Percentiles rank a stretch among this genome's conserved stretches.
Evolutionary conservation across 2,888 invertebrate species (phyloP).

Genomic region (Cheilosia soror): DNA sequence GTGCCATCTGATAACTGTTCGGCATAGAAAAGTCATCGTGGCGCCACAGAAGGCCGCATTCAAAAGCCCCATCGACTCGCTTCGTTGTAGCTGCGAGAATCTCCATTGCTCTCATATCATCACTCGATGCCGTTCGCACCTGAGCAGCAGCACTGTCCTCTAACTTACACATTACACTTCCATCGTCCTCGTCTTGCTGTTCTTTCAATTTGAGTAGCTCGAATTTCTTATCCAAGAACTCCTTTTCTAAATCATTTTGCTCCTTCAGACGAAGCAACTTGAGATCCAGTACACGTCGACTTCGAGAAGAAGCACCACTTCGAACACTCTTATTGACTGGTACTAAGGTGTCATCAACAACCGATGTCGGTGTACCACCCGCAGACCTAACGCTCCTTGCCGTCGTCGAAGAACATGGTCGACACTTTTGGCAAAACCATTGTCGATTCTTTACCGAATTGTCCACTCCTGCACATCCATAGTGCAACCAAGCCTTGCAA

Average conservation of each 20-base stretch:
- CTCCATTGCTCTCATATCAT: not conserved
- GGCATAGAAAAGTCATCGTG: conserved; percentile 55
- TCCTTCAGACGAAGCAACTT: conserved; percentile 6
- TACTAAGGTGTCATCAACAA: not conserved
- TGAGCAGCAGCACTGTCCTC: not conserved
- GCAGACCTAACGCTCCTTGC: not conserved
- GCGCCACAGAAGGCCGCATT: conserved; percentile 73
- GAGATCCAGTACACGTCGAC: not conserved
- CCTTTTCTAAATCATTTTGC: not conserved
- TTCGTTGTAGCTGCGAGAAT: conserved; percentile 46
- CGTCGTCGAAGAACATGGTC: not conserved
- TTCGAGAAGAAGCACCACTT: conserved; percentile 11
- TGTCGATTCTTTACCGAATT: conserved; percentile 13
- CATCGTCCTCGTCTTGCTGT: not conserved
- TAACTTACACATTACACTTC: not conserved
- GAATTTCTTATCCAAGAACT: conserved; percentile 9
- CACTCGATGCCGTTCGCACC: not conserved
- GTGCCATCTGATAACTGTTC: conserved; percentile 43
- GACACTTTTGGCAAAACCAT: conserved; percentile 1
- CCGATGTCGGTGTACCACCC: not conserved
- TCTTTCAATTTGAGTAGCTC: not conserved
- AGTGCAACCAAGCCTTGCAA: conserved; percentile 16
- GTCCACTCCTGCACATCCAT: conserved; percentile 18
- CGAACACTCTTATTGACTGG: not conserved
- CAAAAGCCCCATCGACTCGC: conserved; percentile 40